Evolutionary conservation across 2,888 invertebrate species (phyloP), one percentile per base, ranked within the genome.

Genomic region (Protodeltote pygarga): DNA sequence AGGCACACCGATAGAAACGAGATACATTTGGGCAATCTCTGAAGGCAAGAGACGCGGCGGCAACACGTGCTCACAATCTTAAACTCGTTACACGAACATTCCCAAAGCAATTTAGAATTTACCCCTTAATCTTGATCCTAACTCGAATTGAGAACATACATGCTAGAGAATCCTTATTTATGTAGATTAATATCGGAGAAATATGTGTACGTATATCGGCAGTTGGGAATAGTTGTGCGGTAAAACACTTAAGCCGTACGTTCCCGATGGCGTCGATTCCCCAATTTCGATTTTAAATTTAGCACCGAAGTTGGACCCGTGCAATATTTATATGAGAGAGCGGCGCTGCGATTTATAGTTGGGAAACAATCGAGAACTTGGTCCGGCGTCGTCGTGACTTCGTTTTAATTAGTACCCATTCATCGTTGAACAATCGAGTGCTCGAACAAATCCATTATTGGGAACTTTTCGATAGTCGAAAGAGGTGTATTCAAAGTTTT

Each of bases 371-470:
- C 83, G 83, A 74, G 75, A 89, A 89, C 82, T 90, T 87, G 81
- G 87, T 85, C 89, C 84, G 74, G 79, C 85, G 72, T 79, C 85
- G 87, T 79, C 85, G 84, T 87, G 89, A 91, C 90, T 91, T 89
- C 88, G 85, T 92, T 92, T 92, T 92, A 92, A 92, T 92, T 92
- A 92, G 91, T 88, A 82, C 88, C 91, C 90, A 92, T 92, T 92
- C 90, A 92, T 90, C 84, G 87, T 77, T 71, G 89, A 89, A 91
- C 92, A 90, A 91, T 92, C 79, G 89, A 84, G 85, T 87, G 81
- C 83, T 85, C 83, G 83, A 85, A 89, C 89, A 83, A 89, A 91
- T 90, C 90, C 86, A 91, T 92, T 92, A 91, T 89, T 77, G 83
- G 72, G 80, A 91, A 90, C 89, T 91, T 91, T 91, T 91, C 88